A percentile compares a stretch with the other conserved stretches of the same genome.
These are phyloP conservation scores for Apocheima hispidaria DNA, from an alignment of 2,888 invertebrate species.

Conservation along the genomic window DNA sequence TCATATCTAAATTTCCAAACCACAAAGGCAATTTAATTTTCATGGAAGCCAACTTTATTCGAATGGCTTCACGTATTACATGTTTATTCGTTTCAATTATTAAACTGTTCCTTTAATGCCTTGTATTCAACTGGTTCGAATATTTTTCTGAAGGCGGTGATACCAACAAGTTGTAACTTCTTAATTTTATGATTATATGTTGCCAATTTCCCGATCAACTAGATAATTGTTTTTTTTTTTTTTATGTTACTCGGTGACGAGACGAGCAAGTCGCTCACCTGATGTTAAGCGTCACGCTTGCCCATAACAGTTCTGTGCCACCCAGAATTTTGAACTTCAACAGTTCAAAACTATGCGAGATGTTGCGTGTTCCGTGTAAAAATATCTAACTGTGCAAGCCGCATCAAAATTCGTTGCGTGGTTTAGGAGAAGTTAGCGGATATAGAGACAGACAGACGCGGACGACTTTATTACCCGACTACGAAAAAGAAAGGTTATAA, in stretches of 20 bases:
- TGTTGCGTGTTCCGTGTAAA: too few species aligned
- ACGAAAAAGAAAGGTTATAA: too few species aligned
- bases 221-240: too few species aligned
- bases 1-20: slow-evolving; percentile 55
- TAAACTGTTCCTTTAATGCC: slow-evolving; percentile 41
- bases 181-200: slow-evolving; percentile 34
- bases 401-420: too few species aligned
- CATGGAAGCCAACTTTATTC: slow-evolving; percentile 39
- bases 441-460: too few species aligned
- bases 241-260: slow-evolving; percentile 47
- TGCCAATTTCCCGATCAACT: slow-evolving; percentile 50
- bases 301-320: too few species aligned
- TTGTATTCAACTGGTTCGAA: slow-evolving; percentile 33
- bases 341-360: slow-evolving; percentile 15
- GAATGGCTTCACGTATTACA: slow-evolving; percentile 46
- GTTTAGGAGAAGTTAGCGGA: too few species aligned
- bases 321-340: too few species aligned
- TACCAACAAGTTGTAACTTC: slow-evolving; percentile 37
- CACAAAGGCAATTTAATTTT: slow-evolving; percentile 48
- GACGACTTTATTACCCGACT: too few species aligned
- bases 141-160: slow-evolving; percentile 39
- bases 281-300: too few species aligned
- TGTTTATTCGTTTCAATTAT: slow-evolving; percentile 40
- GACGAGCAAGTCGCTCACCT: too few species aligned
- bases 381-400: too few species aligned